phyloP scores from a whole-genome alignment of 2,113 vertebrate genomes.

The Microcebus griseorufus region DNA sequence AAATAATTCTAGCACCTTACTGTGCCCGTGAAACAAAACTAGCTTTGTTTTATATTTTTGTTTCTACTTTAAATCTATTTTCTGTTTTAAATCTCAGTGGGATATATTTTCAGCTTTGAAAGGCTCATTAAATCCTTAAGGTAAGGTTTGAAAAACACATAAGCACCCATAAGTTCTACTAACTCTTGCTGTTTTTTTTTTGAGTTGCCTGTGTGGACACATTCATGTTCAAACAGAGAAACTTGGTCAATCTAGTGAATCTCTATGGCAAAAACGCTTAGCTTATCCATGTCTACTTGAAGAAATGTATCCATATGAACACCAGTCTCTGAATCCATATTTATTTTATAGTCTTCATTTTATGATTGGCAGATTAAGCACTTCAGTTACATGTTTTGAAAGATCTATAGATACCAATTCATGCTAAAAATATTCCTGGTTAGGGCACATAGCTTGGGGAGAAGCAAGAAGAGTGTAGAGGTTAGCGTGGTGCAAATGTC shows the following conservation, averaged over 20 bases:
- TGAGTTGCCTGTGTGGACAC: not conserved
- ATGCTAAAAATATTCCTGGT: not conserved
- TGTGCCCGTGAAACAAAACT: slow-evolving; percentile 55
- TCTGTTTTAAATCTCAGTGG: slow-evolving; percentile 66
- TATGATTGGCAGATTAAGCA: not conserved
- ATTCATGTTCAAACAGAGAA: not conserved
- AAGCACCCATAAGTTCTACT: not conserved
- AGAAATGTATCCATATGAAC: not conserved
- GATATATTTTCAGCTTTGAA: slow-evolving; percentile 56
- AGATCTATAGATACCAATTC: not conserved
- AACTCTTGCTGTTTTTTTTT: not conserved
- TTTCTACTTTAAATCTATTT: slow-evolving; percentile 66
- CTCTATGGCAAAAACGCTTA: not conserved
- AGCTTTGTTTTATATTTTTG: slow-evolving; percentile 69
- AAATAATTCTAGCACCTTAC: slow-evolving; percentile 78
- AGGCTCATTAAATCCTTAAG: slow-evolving; percentile 68
- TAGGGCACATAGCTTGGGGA: not conserved
- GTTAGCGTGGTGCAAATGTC: not conserved
- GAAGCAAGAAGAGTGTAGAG: not conserved
- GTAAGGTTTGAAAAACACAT: slow-evolving; percentile 34
- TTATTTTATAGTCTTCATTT: slow-evolving; percentile 35
- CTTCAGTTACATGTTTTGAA: slow-evolving; percentile 5
- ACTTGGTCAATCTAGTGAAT: not conserved
- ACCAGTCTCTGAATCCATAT: not conserved
- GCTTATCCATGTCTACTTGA: not conserved